Evolutionary conservation across 1,140 invertebrate species (phyloP).

Genomic region (Pseudobourletiella spinata): DNA sequence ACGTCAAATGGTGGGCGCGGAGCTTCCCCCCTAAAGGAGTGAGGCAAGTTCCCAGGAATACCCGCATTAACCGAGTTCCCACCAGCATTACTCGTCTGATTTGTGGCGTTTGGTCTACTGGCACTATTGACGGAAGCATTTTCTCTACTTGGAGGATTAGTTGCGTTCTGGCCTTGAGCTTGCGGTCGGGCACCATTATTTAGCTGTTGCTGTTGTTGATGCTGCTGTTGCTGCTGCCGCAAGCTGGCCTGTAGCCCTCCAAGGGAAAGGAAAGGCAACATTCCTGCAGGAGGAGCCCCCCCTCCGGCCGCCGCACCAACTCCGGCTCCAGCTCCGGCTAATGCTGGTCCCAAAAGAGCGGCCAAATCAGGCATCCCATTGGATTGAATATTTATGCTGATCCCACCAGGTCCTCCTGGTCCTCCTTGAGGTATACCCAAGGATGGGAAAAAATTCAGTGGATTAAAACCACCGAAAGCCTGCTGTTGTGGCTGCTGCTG

Average conservation of each 20-base stretch:
- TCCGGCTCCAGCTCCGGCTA: neutral
- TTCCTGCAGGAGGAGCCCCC: neutral
- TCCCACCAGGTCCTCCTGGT: neutral
- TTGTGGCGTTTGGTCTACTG: no score
- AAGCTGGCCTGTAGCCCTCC: no score
- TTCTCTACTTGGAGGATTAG: neutral
- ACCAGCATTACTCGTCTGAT: neutral
- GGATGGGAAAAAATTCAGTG: neutral
- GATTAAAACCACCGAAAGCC: neutral
- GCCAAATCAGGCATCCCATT: conserved; percentile 20
- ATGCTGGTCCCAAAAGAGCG: conserved; percentile 8
- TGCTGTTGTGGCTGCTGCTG: neutral
- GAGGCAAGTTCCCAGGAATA: conserved; percentile 1
- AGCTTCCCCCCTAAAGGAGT: neutral
- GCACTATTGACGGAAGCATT: neutral
- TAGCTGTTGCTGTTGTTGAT: neutral
- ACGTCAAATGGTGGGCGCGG: conserved; percentile 17
- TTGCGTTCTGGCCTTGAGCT: neutral
- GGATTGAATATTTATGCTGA: conserved; percentile 22
- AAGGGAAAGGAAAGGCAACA: neutral
- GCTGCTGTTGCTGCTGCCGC: neutral
- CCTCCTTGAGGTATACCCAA: neutral
- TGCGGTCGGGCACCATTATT: neutral
- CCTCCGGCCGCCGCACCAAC: neutral
- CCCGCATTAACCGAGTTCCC: neutral